Evolutionary conservation across 2,113 vertebrate genomes (phyloP).

Genomic region (Pitta sordida): DNA sequence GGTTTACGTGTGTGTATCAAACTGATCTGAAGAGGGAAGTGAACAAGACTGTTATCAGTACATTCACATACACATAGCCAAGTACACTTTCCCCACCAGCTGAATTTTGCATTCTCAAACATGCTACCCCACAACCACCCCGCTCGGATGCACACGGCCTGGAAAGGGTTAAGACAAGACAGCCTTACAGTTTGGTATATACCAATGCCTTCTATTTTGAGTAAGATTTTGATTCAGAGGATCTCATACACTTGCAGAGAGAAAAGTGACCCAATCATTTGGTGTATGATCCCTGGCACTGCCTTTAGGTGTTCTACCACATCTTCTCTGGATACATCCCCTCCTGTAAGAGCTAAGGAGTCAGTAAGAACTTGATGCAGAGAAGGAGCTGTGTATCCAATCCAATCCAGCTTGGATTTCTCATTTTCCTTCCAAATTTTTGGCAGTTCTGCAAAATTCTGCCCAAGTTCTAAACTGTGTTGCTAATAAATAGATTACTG

Average conservation of each 20-base stretch:
- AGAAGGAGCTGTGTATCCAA: not conserved
- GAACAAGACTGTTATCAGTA: not conserved
- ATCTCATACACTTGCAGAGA: not conserved
- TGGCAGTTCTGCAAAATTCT: not conserved
- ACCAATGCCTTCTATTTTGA: not conserved
- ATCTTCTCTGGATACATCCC: not conserved
- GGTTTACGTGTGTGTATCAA: constrained; percentile 86
- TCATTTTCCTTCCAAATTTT: not conserved
- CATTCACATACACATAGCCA: accelerated
- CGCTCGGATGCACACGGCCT: not conserved
- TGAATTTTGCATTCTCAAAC: not conserved
- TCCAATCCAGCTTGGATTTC: not conserved
- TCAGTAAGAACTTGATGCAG: not conserved
- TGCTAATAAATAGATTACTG: not conserved
- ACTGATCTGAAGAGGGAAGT: constrained; percentile 71
- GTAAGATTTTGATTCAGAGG: not conserved
- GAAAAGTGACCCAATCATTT: not conserved
- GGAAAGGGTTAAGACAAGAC: not conserved
- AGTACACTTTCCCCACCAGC: not conserved
- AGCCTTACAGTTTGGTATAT: not conserved
- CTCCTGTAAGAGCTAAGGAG: not conserved
- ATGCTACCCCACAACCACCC: not conserved
- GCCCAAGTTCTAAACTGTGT: not conserved
- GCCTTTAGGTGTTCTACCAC: not conserved
- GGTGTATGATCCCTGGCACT: not conserved